Evolutionary conservation across 2,797 vertebrate genomes (phyloP).

Genomic region (Varecia variegata): DNA sequence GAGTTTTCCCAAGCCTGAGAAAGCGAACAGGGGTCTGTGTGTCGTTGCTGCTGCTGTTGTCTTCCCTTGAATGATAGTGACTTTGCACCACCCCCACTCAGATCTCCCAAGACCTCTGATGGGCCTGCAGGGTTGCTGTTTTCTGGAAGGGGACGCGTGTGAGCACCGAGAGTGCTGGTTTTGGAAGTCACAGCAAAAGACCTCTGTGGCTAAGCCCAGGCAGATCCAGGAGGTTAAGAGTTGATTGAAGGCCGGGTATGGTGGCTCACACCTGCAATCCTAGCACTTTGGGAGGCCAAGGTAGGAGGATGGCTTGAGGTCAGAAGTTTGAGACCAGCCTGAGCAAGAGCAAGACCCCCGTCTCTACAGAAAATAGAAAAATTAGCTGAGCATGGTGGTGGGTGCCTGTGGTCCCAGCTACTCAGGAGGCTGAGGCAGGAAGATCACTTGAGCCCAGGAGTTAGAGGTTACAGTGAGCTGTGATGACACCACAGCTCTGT

Average conservation of each 20-base stretch:
- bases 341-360: not conserved
- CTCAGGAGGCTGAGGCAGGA: not conserved
- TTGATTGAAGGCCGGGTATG: not conserved
- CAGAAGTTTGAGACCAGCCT: not conserved
- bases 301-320: not conserved
- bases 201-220: not conserved
- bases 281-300: not conserved
- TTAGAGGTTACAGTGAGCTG: not conserved
- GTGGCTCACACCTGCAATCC: not conserved
- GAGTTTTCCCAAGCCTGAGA: slow-evolving; percentile 8
- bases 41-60: not conserved
- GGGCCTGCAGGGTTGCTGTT: not conserved
- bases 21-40: not conserved
- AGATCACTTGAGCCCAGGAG: not conserved
- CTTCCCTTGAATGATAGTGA: not conserved
- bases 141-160: not conserved
- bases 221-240: not conserved
- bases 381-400: not conserved
- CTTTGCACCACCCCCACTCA: not conserved
- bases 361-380: not conserved
- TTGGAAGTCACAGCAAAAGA: not conserved
- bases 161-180: not conserved
- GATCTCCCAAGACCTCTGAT: not conserved
- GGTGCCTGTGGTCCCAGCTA: not conserved
- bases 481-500: not conserved